Percentiles rank a stretch among this genome's conserved stretches.
Evolutionary conservation across 1,140 invertebrate genomes (phyloP).

Genomic region (Penaeus vannamei): DNA sequence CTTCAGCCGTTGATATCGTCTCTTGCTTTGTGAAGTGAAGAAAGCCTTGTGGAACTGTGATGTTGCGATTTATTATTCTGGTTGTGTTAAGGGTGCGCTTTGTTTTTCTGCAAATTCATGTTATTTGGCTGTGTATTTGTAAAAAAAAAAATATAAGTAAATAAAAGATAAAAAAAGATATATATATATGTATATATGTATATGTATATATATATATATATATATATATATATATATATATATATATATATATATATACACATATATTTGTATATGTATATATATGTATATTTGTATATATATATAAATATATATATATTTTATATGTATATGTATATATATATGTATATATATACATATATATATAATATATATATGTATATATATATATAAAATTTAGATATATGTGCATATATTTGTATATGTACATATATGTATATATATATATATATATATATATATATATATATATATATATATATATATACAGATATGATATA

Average conservation of each 20-base stretch:
- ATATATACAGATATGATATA: too few species aligned
- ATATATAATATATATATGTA: neutral
- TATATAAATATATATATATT: constrained; percentile 20
- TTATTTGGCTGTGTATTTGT: neutral
- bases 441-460: too few species aligned
- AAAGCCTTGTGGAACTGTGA: too few species aligned
- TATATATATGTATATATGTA: neutral
- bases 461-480: too few species aligned
- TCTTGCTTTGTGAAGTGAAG: too few species aligned
- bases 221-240: constrained; percentile 33
- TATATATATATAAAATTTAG: neutral
- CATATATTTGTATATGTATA: constrained; percentile 2
- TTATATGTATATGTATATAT: constrained; percentile 9
- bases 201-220: constrained; percentile 15
- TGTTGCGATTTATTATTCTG: too few species aligned
- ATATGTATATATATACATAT: neutral
- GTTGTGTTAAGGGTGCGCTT: too few species aligned
- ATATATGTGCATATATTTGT: neutral
- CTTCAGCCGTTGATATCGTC: too few species aligned
- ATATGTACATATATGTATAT: too few species aligned
- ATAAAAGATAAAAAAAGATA: neutral
- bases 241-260: constrained; percentile 17
- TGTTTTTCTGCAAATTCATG: too few species aligned
- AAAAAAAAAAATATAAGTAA: neutral
- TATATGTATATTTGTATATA: neutral